Evolutionary conservation across 2,888 invertebrate species (phyloP).

Genomic region (Lucinisca nassula): DNA sequence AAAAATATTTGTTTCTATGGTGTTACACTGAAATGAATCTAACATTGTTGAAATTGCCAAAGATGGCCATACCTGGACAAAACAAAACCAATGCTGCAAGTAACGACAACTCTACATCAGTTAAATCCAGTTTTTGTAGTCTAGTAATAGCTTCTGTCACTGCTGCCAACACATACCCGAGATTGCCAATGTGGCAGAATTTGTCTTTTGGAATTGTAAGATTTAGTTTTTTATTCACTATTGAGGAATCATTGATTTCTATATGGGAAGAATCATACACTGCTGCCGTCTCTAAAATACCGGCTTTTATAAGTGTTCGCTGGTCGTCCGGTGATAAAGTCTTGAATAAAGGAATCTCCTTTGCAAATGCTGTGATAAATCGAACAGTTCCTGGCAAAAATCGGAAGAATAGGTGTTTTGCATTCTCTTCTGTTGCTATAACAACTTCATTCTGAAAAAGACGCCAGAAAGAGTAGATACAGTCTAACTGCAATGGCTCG

Average conservation of each 20-base stretch:
- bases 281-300: conserved; percentile 80
- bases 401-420: conserved; percentile 76
- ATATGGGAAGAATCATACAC: conserved; percentile 76
- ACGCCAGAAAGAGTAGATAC: too few species aligned
- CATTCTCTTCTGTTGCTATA: conserved; percentile 56
- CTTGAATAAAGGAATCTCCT: conserved; percentile 82
- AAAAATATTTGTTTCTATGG: too few species aligned
- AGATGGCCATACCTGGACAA: conserved; percentile 76
- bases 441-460: not conserved
- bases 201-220: conserved; percentile 61
- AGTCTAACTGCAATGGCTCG: too few species aligned
- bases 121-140: conserved; percentile 70
- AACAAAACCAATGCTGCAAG: conserved; percentile 77
- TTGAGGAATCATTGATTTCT: conserved; percentile 48
- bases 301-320: conserved; percentile 79
- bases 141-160: conserved; percentile 68
- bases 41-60: not conserved
- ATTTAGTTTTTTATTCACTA: conserved; percentile 74
- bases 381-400: conserved; percentile 81
- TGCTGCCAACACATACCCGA: conserved; percentile 74
- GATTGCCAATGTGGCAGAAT: conserved; percentile 66
- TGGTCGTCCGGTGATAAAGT: conserved; percentile 79
- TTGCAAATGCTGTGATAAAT: conserved; percentile 82
- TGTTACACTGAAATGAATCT: too few species aligned
- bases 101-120: conserved; percentile 77